Evolutionary conservation across 2,797 vertebrate genomes (phyloP), one percentile per base, ranked within the genome.

Genomic region (Tapera naevia): DNA sequence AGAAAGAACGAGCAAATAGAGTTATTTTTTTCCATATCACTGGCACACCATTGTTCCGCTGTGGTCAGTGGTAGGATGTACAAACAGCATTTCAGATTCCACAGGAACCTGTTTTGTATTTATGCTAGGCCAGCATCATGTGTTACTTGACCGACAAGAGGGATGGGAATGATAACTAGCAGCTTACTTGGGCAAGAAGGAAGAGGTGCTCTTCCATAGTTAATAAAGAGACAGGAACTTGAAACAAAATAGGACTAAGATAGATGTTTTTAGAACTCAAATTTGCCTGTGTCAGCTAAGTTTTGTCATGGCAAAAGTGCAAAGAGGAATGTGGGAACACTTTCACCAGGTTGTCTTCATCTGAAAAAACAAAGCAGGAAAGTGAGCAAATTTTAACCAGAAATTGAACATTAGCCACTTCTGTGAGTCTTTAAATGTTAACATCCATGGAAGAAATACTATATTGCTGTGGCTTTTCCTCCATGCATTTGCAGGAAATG

Each of bases 1-100:
- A 88, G 86, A 96, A 95, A 91, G 89, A 94, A 56, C 3, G 10
- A 96, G 96, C 64, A 96, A 96, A 93, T 95, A 91, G 88, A 95
- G 82, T 73, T 81, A 9, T 67, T 95, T 95, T 92, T 94, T 89
- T 60, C 79, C 21, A 0, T 91, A 75, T 93, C 94, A 43, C 71
- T 96, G 95, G 96, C 96, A 93, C 88, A 86, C 81, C 73, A 85
- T 90, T 95, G 94, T 96, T 97, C 91, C 95, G 76, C 92, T 97
- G 96, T 97, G 96, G 96, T 97, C 95, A 92, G 94, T 91, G 89
- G 96, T 96, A 95, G 94, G 94, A 96, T 94, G 92, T 97, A 91
- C 86, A 95, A 95, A 90, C 74, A 94, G 94, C 50, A 75, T 76
- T 93, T 88, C 92, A 93, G 96, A 96, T 96, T 97, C 96, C 96